Base-by-base conservation (phyloP, 1,140 invertebrate genomes). In the Zaprionus kolodkinae region DNA sequence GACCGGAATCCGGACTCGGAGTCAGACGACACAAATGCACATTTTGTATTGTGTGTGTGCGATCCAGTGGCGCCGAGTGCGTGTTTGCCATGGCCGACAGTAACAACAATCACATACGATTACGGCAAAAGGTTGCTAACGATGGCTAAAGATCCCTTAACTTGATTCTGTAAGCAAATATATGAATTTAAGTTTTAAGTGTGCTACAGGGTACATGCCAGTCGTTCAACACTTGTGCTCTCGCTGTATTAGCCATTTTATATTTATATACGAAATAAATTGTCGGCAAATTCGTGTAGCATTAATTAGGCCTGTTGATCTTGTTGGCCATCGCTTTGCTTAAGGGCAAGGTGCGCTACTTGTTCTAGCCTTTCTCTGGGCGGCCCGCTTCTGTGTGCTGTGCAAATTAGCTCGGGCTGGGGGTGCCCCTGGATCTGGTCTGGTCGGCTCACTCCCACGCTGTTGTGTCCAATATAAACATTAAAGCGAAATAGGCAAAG, bases 291-390 rank as follows among this genome's bases (percentile, higher is more conserved):
- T 50, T 50, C 17, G 45, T 50, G 45, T 71, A 77, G 45, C 81
- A 84, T 84, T 60, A 84, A 84, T 84, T 77, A 71, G 66, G 60
- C 76, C 69, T 79, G 72, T 68, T 76, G 62, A 64, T 81, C 45
- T 70, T 68, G 9, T 72, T 78, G 43, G 54, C 71, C 25, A 62
- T 69, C 36, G 36, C 11, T 38, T 38, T 11, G 55, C 74, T 75
- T 75, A 66, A 78, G 67, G 25, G 17, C 27, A 74, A 81, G 81
- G 81, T 85, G 81, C 68, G 75, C 70, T 61, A 62, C 13, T n/a
- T n/a, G 15, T 40, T 45, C 25, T 40, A 4, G 35, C 48, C 60
- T 12, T 59, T 66, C 17, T 36, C 2, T 33, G 6, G 6, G 27
- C 27, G 27, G 27, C 27, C 27, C 6, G 27, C n/a, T 17, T 12